These are phyloP conservation scores for Girardinus metallicus DNA, from an alignment of 2,797 vertebrate genomes.

Conservation along the genomic window DNA sequence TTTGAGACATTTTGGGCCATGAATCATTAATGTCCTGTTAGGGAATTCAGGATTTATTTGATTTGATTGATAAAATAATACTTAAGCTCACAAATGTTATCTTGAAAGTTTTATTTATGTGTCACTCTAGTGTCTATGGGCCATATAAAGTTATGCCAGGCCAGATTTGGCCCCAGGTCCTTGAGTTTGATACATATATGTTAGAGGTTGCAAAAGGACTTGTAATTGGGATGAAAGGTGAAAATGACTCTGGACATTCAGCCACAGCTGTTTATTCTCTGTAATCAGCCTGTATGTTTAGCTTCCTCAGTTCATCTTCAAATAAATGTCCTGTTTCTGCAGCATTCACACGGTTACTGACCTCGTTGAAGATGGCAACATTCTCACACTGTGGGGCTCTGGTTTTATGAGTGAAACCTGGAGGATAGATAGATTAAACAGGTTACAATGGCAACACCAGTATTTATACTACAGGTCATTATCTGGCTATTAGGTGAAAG, in stretches of 20 bases:
- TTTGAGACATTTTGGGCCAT: too few relatives aligned
- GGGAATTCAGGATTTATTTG: too few relatives aligned
- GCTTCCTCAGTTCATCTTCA: not conserved
- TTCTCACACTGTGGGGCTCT: constrained; percentile 83
- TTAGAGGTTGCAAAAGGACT: not conserved
- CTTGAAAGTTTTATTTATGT: too few relatives aligned
- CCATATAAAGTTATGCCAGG: too few relatives aligned
- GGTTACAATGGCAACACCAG: constrained; percentile 12
- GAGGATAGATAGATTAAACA: constrained; percentile 14
- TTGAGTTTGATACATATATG: not conserved
- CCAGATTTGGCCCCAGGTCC: too few relatives aligned
- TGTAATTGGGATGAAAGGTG: not conserved
- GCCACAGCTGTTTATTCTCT: not conserved
- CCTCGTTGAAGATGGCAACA: constrained; percentile 88
- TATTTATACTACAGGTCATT: not conserved
- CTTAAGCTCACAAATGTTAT: too few relatives aligned
- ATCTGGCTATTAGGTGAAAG: not conserved
- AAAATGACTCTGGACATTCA: not conserved
- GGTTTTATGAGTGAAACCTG: constrained; percentile 91
- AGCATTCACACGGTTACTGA: constrained; percentile 58
- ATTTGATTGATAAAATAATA: too few relatives aligned
- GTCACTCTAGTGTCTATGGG: too few relatives aligned
- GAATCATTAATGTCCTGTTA: not conserved
- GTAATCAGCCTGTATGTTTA: not conserved
- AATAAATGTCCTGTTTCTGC: not conserved